Evolutionary conservation across 2,888 invertebrate species (phyloP).

Genomic region (Caenorhabditis sinica): DNA sequence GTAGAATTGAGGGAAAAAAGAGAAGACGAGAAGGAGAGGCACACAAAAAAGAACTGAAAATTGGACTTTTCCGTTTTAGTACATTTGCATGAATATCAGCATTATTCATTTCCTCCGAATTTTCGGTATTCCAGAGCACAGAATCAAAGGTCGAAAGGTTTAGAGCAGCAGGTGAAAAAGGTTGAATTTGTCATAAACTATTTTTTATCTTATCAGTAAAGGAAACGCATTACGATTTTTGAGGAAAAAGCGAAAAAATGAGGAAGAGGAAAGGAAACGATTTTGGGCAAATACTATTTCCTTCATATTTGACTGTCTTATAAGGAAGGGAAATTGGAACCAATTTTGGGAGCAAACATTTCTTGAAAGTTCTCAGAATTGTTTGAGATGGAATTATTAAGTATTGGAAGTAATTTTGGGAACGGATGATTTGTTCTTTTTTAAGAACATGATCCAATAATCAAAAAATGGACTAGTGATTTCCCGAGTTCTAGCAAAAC

Average conservation of each 20-base stretch:
- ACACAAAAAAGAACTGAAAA: conserved; percentile 40
- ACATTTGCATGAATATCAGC: conserved; percentile 6
- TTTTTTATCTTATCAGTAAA: conserved; percentile 29
- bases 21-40: neutral
- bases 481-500: neutral
- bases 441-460: too few species aligned
- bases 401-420: neutral
- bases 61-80: conserved; percentile 46
- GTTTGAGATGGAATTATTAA: neutral
- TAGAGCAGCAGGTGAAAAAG: neutral
- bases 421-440: neutral
- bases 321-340: conserved; percentile 1
- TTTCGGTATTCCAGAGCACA: neutral
- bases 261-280: neutral
- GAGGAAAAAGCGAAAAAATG: conserved; percentile 18
- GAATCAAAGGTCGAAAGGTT: conserved; percentile 1
- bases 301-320: conserved; percentile 15
- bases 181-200: conserved; percentile 18
- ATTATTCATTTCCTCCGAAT: neutral
- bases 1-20: conserved; percentile 1
- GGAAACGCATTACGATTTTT: conserved; percentile 3
- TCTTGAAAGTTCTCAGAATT: neutral
- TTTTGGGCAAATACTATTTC: conserved; percentile 15
- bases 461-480: neutral
- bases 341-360: conserved; percentile 21